Evolutionary conservation across 2,797 vertebrate genomes (phyloP), one percentile per base, ranked within the genome.

Genomic region (Tinamus major): DNA sequence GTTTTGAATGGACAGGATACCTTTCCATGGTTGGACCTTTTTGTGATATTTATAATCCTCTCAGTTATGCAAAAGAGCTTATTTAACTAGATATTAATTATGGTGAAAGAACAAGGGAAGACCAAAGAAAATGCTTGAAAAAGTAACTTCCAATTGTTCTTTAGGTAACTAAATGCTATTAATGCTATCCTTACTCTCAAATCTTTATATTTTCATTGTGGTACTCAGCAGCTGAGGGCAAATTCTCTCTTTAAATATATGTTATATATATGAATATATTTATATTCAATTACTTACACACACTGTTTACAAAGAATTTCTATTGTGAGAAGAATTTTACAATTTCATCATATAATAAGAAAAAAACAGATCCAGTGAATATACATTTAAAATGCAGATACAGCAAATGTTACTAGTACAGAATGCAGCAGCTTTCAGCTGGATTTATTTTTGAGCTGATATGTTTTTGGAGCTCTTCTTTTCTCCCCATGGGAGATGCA

Each of bases 391-490:
- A 62, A 31, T 29, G 89, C 35, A 62, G 19, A 18, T 44, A 26
- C 76, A 51, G 64, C 48, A 37, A 14, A 56, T 55, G 31, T 53
- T 85, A 51, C 13, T 92, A 79, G 78, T 85, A 79, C 89, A 89
- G 56, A 63, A 68, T 61, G 46, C 44, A 62, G 76, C 27, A 46
- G 33, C 10, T 39, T 14, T 69, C 82, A 35, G 17, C 80, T 75
- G 33, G 26, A 77, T 35, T 23, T 76, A 67, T 79, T 82, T 44
- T 72, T 68, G 62, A 94, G 8, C 39, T 69, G 9, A 68, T 92
- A n/a, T 13, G 39, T 49, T 78, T 94, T 90, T 94, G 78, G 89
- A 96, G 59, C 62, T 64, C 15, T 24, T 35, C 46, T 68, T 69
- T 77, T 89, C 61, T 71, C 86, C 71, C 27, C 72, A 15, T 79